These are phyloP conservation scores for Eptatretus burgeri DNA, from an alignment of 2,113 vertebrate species.

Conservation along the genomic window DNA sequence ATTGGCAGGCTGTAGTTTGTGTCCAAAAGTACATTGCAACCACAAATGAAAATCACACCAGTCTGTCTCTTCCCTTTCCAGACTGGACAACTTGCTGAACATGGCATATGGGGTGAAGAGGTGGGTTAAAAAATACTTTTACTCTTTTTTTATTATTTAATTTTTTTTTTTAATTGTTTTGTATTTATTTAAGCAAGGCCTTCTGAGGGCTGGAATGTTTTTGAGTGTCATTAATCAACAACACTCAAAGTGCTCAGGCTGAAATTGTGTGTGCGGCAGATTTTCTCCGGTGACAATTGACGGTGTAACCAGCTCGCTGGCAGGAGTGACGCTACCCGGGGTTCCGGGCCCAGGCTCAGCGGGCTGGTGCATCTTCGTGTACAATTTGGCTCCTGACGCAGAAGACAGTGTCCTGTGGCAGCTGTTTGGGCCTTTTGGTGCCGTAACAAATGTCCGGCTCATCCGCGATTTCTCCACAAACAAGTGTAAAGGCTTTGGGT, in stretches of 20 bases:
- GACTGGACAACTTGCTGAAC: slow-evolving; percentile 96
- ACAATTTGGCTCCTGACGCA: slow-evolving; percentile 94
- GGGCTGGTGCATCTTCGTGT: slow-evolving; percentile 99
- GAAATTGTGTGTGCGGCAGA: slow-evolving; percentile 29
- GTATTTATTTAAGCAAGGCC: not conserved
- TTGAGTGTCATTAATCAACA: not conserved
- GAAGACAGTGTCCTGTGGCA: slow-evolving; percentile 99
- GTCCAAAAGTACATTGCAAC: too few species aligned
- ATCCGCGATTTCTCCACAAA: slow-evolving; percentile 99
- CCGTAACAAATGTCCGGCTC: slow-evolving; percentile 98
- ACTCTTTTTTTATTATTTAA: not conserved
- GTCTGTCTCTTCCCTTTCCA: slow-evolving; percentile 38
- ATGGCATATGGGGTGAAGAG: slow-evolving; percentile 93
- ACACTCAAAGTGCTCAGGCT: slow-evolving; percentile 43
- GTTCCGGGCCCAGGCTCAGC: slow-evolving; percentile 42
- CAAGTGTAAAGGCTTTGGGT: slow-evolving; percentile 99
- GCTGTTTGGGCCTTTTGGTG: slow-evolving; percentile 92
- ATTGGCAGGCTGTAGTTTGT: too few species aligned
- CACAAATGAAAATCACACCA: too few species aligned
- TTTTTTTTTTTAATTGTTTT: not conserved
- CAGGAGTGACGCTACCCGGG: slow-evolving; percentile 96
- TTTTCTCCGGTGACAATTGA: slow-evolving; percentile 98
- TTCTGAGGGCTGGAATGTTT: not conserved
- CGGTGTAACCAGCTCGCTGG: slow-evolving; percentile 96
- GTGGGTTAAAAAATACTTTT: slow-evolving; percentile 77